Conservation (phyloP, 2,113 vertebrate species). For the Centropus unirufus region DNA sequence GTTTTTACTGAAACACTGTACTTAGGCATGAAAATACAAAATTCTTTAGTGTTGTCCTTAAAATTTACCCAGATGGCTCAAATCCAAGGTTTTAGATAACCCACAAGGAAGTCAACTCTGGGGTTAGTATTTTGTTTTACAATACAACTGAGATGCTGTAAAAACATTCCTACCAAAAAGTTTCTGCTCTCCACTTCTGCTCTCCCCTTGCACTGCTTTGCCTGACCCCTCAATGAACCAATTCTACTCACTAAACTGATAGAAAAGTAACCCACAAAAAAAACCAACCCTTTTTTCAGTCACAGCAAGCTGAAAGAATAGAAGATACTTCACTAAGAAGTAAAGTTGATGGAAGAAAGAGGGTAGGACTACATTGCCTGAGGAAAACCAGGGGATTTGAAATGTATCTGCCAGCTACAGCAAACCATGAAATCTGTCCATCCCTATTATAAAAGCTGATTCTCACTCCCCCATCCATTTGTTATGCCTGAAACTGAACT, state of each 20-base stretch:
- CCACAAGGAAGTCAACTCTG: background rate
- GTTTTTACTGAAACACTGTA: background rate
- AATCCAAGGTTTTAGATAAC: background rate
- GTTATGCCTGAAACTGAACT: background rate
- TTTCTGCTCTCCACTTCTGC: background rate
- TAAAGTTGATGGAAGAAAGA: background rate
- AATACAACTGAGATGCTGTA: background rate
- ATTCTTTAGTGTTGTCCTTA: background rate
- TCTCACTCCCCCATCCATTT: background rate
- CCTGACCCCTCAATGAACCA: background rate
- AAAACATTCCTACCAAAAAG: background rate
- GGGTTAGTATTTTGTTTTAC: background rate
- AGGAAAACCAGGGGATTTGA: background rate
- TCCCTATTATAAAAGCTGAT: background rate
- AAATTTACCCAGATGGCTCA: background rate
- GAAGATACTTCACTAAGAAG: background rate
- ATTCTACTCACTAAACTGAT: background rate
- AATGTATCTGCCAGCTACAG: background rate
- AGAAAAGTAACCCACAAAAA: background rate
- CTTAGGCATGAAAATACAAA: background rate
- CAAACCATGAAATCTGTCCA: background rate
- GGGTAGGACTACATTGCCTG: background rate
- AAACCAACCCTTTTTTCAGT: background rate
- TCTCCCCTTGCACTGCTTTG: background rate
- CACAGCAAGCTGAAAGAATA: background rate